Evolutionary conservation across 2,113 vertebrate genomes (phyloP), one percentile per base, ranked within the genome.

Genomic region (Cephalopholis sonnerati): DNA sequence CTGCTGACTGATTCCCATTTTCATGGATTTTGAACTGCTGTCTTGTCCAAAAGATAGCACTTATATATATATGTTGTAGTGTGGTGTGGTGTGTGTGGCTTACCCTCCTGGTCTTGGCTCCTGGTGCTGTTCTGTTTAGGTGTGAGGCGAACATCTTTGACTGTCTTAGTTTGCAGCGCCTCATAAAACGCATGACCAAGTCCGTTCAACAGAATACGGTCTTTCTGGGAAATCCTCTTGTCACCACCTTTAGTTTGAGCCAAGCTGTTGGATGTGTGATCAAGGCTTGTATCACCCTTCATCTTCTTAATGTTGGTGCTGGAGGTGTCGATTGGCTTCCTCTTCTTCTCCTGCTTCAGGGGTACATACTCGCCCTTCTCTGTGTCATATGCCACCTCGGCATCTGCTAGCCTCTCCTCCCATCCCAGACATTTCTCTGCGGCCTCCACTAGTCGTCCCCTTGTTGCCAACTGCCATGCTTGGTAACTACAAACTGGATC

Each of bases 401-500:
- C 96, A 67, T 97, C 97, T 0, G 96, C 96, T 48, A 96, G 90
- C 12, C 95, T 93, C 90, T 98, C 97, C 1, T 97, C 97, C 97
- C 97, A 98, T 54, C 96, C 96, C 54, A 96, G 92, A 66, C 96
- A 96, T 82, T 97, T 97, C 73, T 99, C 98, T 0, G 96, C 94
- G 7, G 95, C 96, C 87, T 99, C 97, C 4, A 95, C 96, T 54
- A 99, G 95, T 90, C 96, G 97, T 61, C 98, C 98, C 83, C 96
- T 96, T 65, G 97, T 98, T 93, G 96, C 97, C 89, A 99, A 89
- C 90, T 98, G 97, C 98, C 97, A 99, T 44, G 98, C 96, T 88
- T 99, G 98, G 92, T 99, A 99, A 91, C 98, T 99, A 88, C 95
- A 98, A 80, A 99, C 88, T 0, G 98, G 98, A 92, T 99, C 98